These are phyloP conservation scores for Pseudochaenichthys georgianus DNA, from an alignment of 2,797 vertebrate species.

Conservation along the genomic window DNA sequence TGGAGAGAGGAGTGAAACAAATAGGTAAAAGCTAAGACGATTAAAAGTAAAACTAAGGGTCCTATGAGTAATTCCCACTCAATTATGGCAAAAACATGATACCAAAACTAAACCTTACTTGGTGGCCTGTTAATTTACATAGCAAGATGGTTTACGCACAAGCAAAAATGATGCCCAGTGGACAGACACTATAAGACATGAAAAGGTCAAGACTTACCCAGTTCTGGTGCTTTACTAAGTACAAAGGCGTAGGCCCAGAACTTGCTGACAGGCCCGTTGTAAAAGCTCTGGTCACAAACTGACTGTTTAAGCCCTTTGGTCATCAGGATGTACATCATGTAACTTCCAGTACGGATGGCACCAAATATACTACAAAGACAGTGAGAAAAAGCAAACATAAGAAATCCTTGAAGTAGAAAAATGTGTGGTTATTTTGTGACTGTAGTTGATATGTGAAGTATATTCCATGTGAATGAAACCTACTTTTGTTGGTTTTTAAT, in stretches of 20 bases:
- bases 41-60: no score
- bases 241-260: constrained; percentile 99
- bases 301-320: constrained; percentile 98
- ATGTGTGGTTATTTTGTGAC: not conserved
- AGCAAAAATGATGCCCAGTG: not conserved
- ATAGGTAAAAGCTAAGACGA: no score
- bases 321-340: constrained; percentile 98
- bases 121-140: not conserved
- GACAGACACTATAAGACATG: not conserved
- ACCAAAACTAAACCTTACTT: not conserved
- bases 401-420: not conserved
- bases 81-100: not conserved
- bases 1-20: no score
- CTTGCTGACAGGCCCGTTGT: constrained; percentile 99
- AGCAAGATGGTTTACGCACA: not conserved
- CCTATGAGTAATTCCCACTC: no score
- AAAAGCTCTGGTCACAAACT: constrained; percentile 99
- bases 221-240: constrained; percentile 98
- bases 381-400: constrained; percentile 1
- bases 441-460: not conserved
- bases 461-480: no score
- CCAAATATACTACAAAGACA: constrained; percentile 93
- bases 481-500: not conserved
- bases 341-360: constrained; percentile 97
- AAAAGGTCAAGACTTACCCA: constrained; percentile 88